Evolutionary conservation across 2,113 vertebrate genomes (phyloP), one percentile per base, ranked within the genome.

Genomic region (Pangasianodon hypophthalmus): DNA sequence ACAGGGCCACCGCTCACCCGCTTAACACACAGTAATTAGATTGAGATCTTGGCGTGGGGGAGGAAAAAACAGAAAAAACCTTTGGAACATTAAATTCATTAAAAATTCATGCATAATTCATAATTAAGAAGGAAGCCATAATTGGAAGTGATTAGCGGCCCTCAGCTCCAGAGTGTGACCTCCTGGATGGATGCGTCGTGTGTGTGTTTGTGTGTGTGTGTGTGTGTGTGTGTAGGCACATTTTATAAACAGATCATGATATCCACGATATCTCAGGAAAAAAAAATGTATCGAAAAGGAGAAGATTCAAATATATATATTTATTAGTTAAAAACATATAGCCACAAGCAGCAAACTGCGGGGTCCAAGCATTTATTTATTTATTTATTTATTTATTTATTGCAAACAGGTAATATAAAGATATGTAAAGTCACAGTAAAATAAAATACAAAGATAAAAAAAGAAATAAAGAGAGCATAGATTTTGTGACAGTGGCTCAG

Each of bases 61-160:
- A 41, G 56, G 21, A 9, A 6, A 32, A 89, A 88, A 87, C 91
- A 91, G 93, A 94, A 86, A 95, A 96, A 94, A 91, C 93, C 94
- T 93, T 88, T 92, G 93, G 93, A 96, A 96, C 95, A 95, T 96
- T 96, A 95, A 95, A 96, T 96, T 96, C 96, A 96, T 96, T 96
- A 96, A 96, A 96, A 96, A 96, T 96, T 84, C 94, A 96, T 96
- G 95, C 96, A 96, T 96, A 96, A 96, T 96, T 96, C 95, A 96
- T 96, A 95, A 96, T 96, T 96, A 96, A 96, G 96, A 96, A 95
- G 94, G 95, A 96, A 95, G 96, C 95, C 89, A 93, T 96, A 96
- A 96, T 96, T 96, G 95, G 95, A 95, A 95, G 95, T 96, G 94
- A 96, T 96, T 95, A 96, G 94, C 93, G 16, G 90, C 94, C 94